phyloP scores from a whole-genome alignment of 1,140 invertebrate genomes.

The Conus betulinus region DNA sequence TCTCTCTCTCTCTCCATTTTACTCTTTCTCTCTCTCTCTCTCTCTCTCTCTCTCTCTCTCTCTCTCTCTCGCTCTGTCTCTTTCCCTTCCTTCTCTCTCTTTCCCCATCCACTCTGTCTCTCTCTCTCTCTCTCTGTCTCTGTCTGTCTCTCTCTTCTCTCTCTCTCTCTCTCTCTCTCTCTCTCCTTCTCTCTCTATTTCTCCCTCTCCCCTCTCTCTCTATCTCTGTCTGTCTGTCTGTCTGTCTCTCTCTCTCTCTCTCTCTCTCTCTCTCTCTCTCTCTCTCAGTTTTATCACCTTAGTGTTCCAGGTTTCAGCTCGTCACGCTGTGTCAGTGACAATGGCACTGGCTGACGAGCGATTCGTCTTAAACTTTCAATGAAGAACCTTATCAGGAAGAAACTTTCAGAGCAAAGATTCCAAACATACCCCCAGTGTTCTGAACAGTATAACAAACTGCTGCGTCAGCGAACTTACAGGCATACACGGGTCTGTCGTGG shows the following conservation, averaged over 20 bases:
- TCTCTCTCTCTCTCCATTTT: background rate
- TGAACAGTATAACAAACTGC: too few species aligned
- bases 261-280: background rate
- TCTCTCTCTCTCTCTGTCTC: constrained; percentile 12
- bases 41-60: constrained; percentile 20
- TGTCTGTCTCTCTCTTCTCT: background rate
- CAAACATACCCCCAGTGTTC: too few species aligned
- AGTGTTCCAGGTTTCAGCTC: too few species aligned
- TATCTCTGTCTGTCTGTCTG: background rate
- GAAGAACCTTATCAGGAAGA: too few species aligned
- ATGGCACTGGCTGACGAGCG: too few species aligned
- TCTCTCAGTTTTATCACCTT: background rate
- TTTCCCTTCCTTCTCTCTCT: background rate
- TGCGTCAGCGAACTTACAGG: too few species aligned
- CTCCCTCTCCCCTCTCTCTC: background rate
- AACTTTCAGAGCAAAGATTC: too few species aligned
- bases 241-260: background rate
- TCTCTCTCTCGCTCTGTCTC: background rate
- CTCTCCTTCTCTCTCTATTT: background rate
- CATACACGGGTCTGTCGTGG: too few species aligned
- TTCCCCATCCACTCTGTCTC: background rate
- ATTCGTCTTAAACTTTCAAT: too few species aligned
- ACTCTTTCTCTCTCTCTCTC: background rate
- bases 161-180: background rate
- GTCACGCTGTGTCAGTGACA: too few species aligned